Base-by-base conservation (phyloP, 2,797 vertebrate species). In the Varecia variegata region DNA sequence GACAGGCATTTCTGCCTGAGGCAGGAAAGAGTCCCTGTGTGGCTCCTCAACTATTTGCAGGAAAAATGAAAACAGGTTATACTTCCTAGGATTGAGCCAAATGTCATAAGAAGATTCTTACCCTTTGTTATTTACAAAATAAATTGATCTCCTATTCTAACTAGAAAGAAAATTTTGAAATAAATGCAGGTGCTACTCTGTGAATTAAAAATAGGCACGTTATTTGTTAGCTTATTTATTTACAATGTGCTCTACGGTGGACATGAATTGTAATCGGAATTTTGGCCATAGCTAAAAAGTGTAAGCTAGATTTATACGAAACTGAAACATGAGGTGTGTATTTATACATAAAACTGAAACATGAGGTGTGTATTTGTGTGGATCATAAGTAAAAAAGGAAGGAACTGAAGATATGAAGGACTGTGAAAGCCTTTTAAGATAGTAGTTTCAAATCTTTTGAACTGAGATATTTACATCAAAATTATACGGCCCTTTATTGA, bases 331-430 rank as follows among this genome's bases (percentile, higher is more conserved):
- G 4, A 86, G 35, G 8, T 11, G 12, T 45, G n/a, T 45, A 43
- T 79, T 90, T 93, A n/a, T n/a, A n/a, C n/a, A n/a, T n/a, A n/a
- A 92, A 80, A 20, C 20, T 92, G 58, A 74, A 88, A 94, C 93
- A 27, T 32, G 4, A 86, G 35, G 8, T 11, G 12, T 45, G n/a
- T 45, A 43, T 79, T 90, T 93, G 58, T 68, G 83, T 92, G 45
- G 35, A 67, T 74, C 77, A 88, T 50, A 50, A 82, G 40, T 47
- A 17, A 77, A 62, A 58, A 90, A 27, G 38, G 9, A 68, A 88
- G 47, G 1, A 77, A 50, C 1, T 27, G n/a, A 62, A 83, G 32
- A 67, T 77, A 67, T 32, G n/a, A 73, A 94, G 40, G 25, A 74
- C 25, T 32, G 50, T 45, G 35, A 65, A 74, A 54, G 11, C 50